Base-by-base conservation (phyloP, 2,113 vertebrate genomes). In the Benitochromis conjunctus region DNA sequence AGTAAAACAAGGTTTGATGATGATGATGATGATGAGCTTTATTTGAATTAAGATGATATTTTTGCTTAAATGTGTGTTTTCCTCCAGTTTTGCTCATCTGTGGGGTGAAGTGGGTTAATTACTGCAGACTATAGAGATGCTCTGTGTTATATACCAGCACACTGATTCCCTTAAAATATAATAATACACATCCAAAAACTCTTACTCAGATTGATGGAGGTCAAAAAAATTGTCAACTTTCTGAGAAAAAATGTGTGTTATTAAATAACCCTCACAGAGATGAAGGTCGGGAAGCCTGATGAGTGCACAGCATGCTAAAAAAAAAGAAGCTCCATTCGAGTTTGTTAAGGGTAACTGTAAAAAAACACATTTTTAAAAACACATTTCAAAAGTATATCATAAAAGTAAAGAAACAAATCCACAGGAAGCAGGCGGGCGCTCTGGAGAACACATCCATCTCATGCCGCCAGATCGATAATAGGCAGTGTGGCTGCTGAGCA, bases 401-500 rank as follows among this genome's bases (percentile, higher is more conserved):
- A 77, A 34, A 79, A 11, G 36, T 84, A 64, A 43, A 92, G 69
- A 91, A 92, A 95, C 90, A 84, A 91, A 89, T 93, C 88, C 74
- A 84, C 86, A 89, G 84, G 84, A 94, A 76, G 69, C 69, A 76
- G 69, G 43, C 3, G 16, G 69, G 41, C 16, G 2, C 16, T 19
- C 69, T 76, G 43, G 43, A 51, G 43, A 51, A 93, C 48, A 87
- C 92, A 94, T 94, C 89, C 90, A 93, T 96, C 95, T 94, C 81
- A 21, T 86, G 86, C 58, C 80, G 82, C 31, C 81, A 26, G 93
- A 96, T 96, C 96, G 92, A 96, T 96, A 94, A 85, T 60, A 92
- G 92, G 89, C 89, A 94, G 88, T 79, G 84, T 29, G 60, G 90
- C 86, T 90, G 80, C 88, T 89, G 86, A 92, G 84, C 53, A 34